phyloP scores from a whole-genome alignment of 1,140 invertebrate genomes.

The Nephila pilipes region DNA sequence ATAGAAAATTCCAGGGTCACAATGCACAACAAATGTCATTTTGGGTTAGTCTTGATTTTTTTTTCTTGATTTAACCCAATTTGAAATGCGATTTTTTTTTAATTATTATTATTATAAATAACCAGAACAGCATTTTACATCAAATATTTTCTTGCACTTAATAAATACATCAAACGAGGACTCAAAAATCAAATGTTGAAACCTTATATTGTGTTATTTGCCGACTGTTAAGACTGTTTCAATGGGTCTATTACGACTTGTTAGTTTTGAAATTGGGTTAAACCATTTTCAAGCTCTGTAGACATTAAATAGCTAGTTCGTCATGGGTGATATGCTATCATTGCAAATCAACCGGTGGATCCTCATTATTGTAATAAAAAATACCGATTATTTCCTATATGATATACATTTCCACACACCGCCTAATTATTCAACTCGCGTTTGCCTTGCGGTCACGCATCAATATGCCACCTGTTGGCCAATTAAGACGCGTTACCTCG shows the following conservation, averaged over 20 bases:
- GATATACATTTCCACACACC: not conserved
- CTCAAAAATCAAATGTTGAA: too few species aligned
- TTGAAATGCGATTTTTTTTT: too few species aligned
- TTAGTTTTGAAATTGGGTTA: not conserved
- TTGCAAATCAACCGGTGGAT: not conserved
- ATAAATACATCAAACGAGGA: too few species aligned
- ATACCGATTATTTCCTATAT: not conserved
- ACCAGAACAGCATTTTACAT: too few species aligned
- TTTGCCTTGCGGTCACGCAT: constrained; percentile 1
- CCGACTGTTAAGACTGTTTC: not conserved
- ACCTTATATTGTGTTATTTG: too few species aligned
- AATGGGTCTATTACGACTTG: not conserved
- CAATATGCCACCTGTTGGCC: constrained; percentile 10
- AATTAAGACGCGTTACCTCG: constrained; percentile 37
- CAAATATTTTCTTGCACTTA: too few species aligned
- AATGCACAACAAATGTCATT: too few species aligned
- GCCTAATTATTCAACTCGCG: not conserved
- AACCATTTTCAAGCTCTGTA: not conserved
- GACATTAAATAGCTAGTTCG: not conserved
- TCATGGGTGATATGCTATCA: not conserved
- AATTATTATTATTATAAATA: too few species aligned
- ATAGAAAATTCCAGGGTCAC: too few species aligned
- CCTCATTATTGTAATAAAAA: not conserved
- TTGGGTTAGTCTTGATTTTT: too few species aligned
- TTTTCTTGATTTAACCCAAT: too few species aligned